Evolutionary conservation across 2,113 vertebrate species (phyloP).

Genomic region (Ranitomeya variabilis): DNA sequence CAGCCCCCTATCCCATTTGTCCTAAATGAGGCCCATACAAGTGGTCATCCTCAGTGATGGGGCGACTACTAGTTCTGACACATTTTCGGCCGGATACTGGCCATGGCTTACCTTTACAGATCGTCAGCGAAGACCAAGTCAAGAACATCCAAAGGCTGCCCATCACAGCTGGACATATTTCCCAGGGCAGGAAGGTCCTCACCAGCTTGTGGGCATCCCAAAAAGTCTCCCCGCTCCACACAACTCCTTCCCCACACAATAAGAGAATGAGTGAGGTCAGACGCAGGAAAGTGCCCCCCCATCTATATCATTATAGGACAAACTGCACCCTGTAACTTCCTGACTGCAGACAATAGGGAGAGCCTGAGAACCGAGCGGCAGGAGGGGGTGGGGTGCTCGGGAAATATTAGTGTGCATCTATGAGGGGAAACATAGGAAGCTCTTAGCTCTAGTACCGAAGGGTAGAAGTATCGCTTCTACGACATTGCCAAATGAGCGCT

Average conservation of each 20-base stretch:
- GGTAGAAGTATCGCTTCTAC: background rate
- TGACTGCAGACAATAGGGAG: slow-evolving; percentile 57
- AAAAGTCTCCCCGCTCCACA: background rate
- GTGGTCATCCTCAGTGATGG: background rate
- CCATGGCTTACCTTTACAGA: slow-evolving; percentile 44
- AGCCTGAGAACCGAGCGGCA: slow-evolving; percentile 53
- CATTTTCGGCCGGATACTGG: background rate
- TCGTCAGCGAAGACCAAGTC: background rate
- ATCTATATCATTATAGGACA: slow-evolving; percentile 55
- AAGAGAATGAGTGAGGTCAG: slow-evolving; percentile 57
- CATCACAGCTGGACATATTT: slow-evolving; percentile 32
- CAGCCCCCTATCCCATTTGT: background rate
- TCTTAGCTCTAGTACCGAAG: background rate
- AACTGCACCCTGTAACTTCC: slow-evolving; percentile 56
- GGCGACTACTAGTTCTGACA: background rate
- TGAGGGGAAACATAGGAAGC: background rate
- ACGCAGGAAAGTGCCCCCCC: slow-evolving; percentile 53
- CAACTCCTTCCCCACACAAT: slow-evolving; percentile 54
- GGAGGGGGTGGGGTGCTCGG: slow-evolving; percentile 33
- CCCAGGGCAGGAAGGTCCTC: slow-evolving; percentile 5
- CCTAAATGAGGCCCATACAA: background rate
- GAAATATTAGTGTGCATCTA: slow-evolving; percentile 34
- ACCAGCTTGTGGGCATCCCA: background rate
- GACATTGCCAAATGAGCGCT: background rate
- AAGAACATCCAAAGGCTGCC: slow-evolving; percentile 30